Base-by-base conservation (phyloP, 2,888 invertebrate genomes). In the Rotaria socialis region DNA sequence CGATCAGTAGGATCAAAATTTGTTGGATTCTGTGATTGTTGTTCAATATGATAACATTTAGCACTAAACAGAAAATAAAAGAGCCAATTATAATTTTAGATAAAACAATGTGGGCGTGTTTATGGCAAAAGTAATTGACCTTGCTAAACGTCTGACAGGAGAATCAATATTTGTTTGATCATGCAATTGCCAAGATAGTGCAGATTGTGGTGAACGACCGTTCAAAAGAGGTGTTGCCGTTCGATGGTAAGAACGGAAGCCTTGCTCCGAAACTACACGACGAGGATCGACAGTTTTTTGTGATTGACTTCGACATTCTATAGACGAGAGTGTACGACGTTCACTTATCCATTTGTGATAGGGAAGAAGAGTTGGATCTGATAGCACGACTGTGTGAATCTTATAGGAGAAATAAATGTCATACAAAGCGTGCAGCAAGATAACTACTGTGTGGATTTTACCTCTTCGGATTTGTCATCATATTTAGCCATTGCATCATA, bases 1-100 rank as follows among this genome's bases (percentile, higher is more conserved):
- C 16, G 67, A 67, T 67, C 67, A 35, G 24, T 41, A 35, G 67
- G 67, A 80, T 80, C 80, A 47, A 41, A 80, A n/a, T 47, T n/a
- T 10, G 41, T 80, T n/a, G 80, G 35, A n/a, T 47, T 8, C 47
- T 80, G 41, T 80, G 80, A 80, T 80, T 80, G 22, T 80, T 80
- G 80, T 22, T 41, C 80, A 47, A 80, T 80, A 80, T 80, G 41
- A 43, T 80, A 47, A 47, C 80, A 80, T 80, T 80, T 80, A 80
- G 80, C 80, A 47, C 80, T 80, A n/a, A 24, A 80, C 24, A 27
- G 7, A 41, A 75, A 80, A 22, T 6, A 16, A 3, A 75, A 14
- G 24, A 35, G 35, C 24, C 19, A 47, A 8, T 5, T 27, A 67
- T 19, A 47, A 80, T 16, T 0, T 3, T n/a, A 43, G 47, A 1